Evolutionary conservation across 2,113 vertebrate genomes (phyloP).

Genomic region (Geococcyx californianus): DNA sequence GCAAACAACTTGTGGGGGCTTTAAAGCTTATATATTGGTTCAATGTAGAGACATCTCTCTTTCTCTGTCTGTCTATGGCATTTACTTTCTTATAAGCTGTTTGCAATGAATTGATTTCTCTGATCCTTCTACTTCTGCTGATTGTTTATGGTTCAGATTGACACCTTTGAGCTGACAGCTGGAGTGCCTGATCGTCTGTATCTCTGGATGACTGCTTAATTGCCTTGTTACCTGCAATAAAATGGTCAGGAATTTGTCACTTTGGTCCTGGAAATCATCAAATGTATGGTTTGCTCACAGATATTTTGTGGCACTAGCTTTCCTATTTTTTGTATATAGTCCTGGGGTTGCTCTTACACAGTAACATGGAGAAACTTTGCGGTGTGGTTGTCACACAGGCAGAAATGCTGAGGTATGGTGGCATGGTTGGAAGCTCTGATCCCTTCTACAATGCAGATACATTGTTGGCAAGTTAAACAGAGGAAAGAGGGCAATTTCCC

Average conservation of each 20-base stretch:
- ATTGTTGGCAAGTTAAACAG: accelerated
- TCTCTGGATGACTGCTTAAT: not conserved
- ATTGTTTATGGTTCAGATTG: not conserved
- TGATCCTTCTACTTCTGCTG: not conserved
- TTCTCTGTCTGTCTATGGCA: not conserved
- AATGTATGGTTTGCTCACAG: not conserved
- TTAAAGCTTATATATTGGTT: not conserved
- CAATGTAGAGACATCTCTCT: not conserved
- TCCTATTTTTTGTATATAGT: not conserved
- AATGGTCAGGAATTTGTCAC: not conserved
- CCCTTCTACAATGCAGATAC: not conserved
- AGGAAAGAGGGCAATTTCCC: not conserved
- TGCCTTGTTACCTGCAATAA: not conserved
- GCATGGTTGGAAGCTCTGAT: not conserved
- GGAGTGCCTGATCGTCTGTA: not conserved
- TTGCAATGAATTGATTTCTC: not conserved
- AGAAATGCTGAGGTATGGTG: not conserved
- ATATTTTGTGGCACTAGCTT: not conserved
- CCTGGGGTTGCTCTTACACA: not conserved
- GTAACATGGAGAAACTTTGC: not conserved
- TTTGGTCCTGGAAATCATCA: not conserved
- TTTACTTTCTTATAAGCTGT: not conserved
- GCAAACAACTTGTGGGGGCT: not conserved
- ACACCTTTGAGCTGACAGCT: not conserved
- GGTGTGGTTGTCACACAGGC: not conserved